These are phyloP conservation scores for Aspidiotus rigidus DNA, from an alignment of 2,888 invertebrate species.

Conservation along the genomic window DNA sequence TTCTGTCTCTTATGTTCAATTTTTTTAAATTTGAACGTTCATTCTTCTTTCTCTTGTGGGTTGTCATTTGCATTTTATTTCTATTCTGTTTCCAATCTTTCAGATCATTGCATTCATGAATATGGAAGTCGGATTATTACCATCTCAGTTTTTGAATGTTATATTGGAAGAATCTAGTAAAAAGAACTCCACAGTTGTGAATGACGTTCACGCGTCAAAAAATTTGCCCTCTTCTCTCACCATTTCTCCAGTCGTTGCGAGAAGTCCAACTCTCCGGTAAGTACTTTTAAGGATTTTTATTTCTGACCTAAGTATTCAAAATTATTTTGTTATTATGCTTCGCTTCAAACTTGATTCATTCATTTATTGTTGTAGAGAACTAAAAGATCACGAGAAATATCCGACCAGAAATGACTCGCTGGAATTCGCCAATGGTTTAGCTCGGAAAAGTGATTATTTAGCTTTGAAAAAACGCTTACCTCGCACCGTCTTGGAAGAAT, in stretches of 20 bases:
- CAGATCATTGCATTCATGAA: too few species aligned
- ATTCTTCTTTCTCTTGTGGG: too few species aligned
- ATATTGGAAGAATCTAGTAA: conserved; percentile 37
- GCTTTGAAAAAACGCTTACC: conserved; percentile 37
- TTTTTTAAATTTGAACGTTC: too few species aligned
- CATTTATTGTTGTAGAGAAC: conserved; percentile 6
- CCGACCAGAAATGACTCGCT: conserved; percentile 8
- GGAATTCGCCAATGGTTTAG: neutral
- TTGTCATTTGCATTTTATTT: too few species aligned
- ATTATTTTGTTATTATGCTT: conserved; percentile 2
- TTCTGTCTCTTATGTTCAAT: too few species aligned
- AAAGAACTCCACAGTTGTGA: conserved; percentile 1
- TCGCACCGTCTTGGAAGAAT: conserved; percentile 39
- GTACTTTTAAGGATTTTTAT: neutral
- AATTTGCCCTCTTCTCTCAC: conserved; percentile 11
- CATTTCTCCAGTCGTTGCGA: conserved; percentile 21
- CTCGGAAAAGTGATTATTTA: conserved; percentile 7
- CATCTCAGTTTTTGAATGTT: conserved; percentile 38
- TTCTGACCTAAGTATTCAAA: neutral
- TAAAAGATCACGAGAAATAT: conserved; percentile 25
- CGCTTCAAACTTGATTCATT: neutral
- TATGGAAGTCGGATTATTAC: conserved; percentile 35
- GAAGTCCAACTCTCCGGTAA: conserved; percentile 11
- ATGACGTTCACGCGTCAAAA: neutral
- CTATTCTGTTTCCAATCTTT: too few species aligned